A percentile compares a stretch with the other conserved stretches of the same genome.
Conservation (phyloP, 1,140 invertebrate species). For the Phthorimaea operculella region DNA sequence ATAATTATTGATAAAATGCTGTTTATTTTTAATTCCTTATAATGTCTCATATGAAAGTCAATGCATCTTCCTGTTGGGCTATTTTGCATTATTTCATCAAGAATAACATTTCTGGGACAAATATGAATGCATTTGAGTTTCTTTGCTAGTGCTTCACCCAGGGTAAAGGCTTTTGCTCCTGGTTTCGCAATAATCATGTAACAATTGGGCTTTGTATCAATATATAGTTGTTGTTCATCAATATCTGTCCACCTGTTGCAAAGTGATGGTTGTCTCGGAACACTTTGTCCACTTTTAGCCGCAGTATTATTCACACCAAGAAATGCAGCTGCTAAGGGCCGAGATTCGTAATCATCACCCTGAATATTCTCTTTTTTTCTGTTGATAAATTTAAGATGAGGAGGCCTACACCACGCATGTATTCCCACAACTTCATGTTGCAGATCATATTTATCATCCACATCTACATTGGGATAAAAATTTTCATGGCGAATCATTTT, state of each 20-base stretch:
- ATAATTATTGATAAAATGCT: conserved; percentile 62
- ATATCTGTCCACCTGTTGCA: conserved; percentile 45
- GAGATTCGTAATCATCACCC: conserved; percentile 10
- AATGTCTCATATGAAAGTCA: conserved; percentile 66
- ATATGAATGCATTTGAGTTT: conserved; percentile 69
- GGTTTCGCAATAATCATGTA: conserved; percentile 71
- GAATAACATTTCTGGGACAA: conserved; percentile 65
- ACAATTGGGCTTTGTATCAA: conserved; percentile 63
- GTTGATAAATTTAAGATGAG: conserved; percentile 27
- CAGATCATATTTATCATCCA: conserved; percentile 29
- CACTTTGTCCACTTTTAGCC: conserved; percentile 6
- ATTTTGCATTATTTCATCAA: conserved; percentile 65
- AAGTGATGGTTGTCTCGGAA: conserved; percentile 18
- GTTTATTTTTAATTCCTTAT: conserved; percentile 57
- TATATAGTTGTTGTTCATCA: conserved; percentile 62
- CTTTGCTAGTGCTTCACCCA: conserved; percentile 68
- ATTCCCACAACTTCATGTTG: conserved; percentile 20
- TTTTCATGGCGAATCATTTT: no score
- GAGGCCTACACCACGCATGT: conserved; percentile 27
- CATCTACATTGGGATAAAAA: conserved; percentile 9
- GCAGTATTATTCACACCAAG: conserved; percentile 47
- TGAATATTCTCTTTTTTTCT: conserved; percentile 5
- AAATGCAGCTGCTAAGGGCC: conserved; percentile 36
- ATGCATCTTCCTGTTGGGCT: conserved; percentile 64
- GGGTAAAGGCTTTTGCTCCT: conserved; percentile 54